Conservation (phyloP, 2,888 invertebrate genomes). For the Cataglyphis livida region DNA sequence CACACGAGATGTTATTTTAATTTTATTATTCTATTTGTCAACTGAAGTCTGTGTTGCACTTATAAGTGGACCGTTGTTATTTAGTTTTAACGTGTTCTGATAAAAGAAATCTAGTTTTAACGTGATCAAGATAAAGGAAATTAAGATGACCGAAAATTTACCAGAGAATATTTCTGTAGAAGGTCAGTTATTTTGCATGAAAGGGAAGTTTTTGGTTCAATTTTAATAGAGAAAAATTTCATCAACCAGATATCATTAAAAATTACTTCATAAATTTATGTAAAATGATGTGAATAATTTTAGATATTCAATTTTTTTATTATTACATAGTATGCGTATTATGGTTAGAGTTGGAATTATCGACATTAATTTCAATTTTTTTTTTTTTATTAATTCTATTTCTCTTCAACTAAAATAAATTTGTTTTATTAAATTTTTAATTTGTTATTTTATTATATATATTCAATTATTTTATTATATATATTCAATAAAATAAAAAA, state of each 20-base stretch:
- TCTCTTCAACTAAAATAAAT: not conserved
- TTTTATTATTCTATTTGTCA: not conserved
- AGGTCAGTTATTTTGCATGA: slow-evolving; percentile 23
- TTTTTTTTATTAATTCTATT: not conserved
- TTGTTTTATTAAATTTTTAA: not conserved
- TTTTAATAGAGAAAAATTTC: not conserved
- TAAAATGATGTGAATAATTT: not conserved
- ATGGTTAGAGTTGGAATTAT: not conserved
- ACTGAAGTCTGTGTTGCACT: not conserved
- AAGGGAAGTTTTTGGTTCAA: not conserved
- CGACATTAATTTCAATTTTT: not conserved
- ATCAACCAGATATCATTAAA: not conserved
- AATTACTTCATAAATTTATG: not conserved
- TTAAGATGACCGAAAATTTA: not conserved
- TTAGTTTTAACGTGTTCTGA: not conserved
- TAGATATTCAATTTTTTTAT: not conserved
- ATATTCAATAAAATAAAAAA: not conserved
- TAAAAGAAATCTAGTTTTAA: not conserved
- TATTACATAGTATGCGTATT: too few species aligned
- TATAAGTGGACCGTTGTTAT: not conserved
- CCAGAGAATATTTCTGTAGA: not conserved
- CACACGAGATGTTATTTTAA: not conserved
- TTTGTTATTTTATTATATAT: not conserved
- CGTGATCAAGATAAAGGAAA: not conserved
- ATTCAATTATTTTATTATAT: not conserved